Base-by-base conservation (phyloP, 2,113 vertebrate genomes). In the Myrmecophaga tridactyla region DNA sequence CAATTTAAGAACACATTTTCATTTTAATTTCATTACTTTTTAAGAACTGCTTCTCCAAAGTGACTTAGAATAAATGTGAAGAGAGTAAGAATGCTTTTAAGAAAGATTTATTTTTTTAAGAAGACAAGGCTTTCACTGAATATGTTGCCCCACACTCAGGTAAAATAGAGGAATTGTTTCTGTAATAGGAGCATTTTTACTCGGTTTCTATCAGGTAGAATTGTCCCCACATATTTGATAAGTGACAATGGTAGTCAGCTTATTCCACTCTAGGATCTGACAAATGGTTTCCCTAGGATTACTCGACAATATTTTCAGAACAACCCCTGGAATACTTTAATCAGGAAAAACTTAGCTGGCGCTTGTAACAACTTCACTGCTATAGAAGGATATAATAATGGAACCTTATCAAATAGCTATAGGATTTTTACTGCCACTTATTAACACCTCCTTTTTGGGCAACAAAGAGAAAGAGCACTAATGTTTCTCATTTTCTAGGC, bases 11-110 rank as follows among this genome's bases (percentile, higher is more conserved):
- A 72, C 12, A 65, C 31, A 58, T 53, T 86, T 92, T 85, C 17
- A 43, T 34, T 53, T 67, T 73, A 27, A 31, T 76, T 62, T 8
- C 23, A 34, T 81, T 53, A 36, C 65, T 46, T 48, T 58, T 58
- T 31, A 58, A 76, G 43, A 89, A 60, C 7, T 20, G 27, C 8
- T 53, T 94, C 78, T 83, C 23, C 36, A 89, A 75, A 75, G 36
- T 65, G 36, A 36, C 80, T 67, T 69, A 58, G 53, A 89, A 46
- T 29, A 46, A 62, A 88, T 75, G 20, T n/a, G 65, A 82, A 88
- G 34, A 41, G 43, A 41, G 17, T 27, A 65, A 34, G n/a, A 41
- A 62, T 39, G 0, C 17, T 39, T 77, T 48, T 76, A 46, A 58
- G 34, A 36, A 62, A 62, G 10, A 8, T 23, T 82, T 43, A 56